phyloP scores from a whole-genome alignment of 2,797 vertebrate species.

The Melanotaenia maccullochi region DNA sequence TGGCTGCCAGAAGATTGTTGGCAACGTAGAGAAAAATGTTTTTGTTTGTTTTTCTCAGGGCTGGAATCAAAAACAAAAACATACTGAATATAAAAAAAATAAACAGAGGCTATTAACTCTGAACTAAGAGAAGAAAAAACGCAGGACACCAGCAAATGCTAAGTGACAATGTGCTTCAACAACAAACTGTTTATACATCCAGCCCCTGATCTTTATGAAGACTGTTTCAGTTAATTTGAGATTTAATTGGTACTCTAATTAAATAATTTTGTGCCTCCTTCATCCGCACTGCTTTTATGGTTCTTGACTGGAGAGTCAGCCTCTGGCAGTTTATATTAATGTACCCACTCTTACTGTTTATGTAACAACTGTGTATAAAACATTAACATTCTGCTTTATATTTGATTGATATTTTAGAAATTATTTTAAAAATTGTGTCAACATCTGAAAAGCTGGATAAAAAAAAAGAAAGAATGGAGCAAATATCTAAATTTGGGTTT shows the following conservation, averaged over 20 bases:
- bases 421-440: neutral
- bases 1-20: neutral
- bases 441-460: neutral
- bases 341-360: neutral
- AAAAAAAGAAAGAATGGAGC: too few relatives aligned
- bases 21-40: neutral
- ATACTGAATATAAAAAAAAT: neutral
- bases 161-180: neutral
- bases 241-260: neutral
- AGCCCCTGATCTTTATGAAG: neutral
- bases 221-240: neutral
- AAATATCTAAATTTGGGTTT: neutral
- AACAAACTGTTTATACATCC: neutral
- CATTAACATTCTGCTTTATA: neutral
- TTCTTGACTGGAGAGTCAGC: neutral
- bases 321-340: neutral
- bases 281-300: neutral
- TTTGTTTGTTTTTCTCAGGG: neutral
- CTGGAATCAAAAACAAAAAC: neutral
- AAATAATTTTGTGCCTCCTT: neutral
- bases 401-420: neutral
- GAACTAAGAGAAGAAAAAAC: neutral
- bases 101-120: neutral
- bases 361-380: neutral
- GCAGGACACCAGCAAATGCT: neutral